Conservation (phyloP, 2,113 vertebrate species). For the Siphamia tubifer region DNA sequence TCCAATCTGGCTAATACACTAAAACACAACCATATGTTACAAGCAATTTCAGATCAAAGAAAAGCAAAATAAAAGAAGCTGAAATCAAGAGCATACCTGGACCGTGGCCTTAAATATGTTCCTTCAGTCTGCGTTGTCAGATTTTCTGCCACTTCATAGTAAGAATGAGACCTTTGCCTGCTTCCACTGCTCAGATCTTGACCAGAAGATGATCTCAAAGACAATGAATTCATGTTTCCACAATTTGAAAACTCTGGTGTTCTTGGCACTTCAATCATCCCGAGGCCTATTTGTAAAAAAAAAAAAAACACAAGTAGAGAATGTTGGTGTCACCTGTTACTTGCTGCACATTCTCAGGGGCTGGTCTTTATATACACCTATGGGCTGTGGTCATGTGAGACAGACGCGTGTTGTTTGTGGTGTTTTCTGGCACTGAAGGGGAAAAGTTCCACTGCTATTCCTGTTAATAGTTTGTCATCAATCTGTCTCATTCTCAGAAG, state of each 20-base stretch:
- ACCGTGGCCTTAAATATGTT: conserved; percentile 60
- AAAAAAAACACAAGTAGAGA: not conserved
- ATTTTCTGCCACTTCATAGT: conserved; percentile 39
- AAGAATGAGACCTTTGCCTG: conserved; percentile 67
- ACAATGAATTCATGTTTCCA: conserved; percentile 38
- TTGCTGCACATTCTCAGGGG: not conserved
- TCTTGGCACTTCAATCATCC: conserved; percentile 65
- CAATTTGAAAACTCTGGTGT: conserved; percentile 47
- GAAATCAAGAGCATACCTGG: conserved; percentile 54
- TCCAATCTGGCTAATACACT: not conserved
- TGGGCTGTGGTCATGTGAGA: conserved; percentile 32
- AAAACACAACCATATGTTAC: not conserved
- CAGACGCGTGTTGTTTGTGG: conserved; percentile 47
- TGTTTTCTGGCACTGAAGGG: conserved; percentile 10
- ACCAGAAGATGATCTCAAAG: conserved; percentile 8
- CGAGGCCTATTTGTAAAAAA: not conserved
- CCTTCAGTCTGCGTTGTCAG: conserved; percentile 16
- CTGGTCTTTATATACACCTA: conserved; percentile 47
- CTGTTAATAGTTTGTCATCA: conserved; percentile 4
- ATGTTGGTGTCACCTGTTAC: not conserved
- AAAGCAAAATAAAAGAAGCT: not conserved
- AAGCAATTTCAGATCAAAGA: too few species aligned
- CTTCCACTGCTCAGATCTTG: conserved; percentile 36
- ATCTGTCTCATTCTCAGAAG: conserved; percentile 28
- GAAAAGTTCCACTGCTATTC: conserved; percentile 27